Evolutionary conservation across 1,140 invertebrate species (phyloP).

Genomic region (Drosophila melanica): DNA sequence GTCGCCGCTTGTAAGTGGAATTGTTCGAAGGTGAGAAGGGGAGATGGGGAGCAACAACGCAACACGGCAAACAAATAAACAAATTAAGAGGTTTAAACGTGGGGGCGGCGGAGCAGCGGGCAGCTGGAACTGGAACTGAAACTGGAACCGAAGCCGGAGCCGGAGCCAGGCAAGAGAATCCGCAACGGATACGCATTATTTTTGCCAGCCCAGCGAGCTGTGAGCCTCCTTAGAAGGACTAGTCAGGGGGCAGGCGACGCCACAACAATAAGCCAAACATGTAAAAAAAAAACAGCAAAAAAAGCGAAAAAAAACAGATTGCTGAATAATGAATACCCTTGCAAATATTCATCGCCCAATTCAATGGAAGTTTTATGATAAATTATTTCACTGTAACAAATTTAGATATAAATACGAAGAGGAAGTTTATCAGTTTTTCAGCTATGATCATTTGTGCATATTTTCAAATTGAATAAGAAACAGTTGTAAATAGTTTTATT

Average conservation of each 20-base stretch:
- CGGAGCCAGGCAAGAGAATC: constrained; percentile 30
- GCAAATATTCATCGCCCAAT: too few relatives aligned
- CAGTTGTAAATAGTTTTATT: too few relatives aligned
- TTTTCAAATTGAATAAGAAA: too few relatives aligned
- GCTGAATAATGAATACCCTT: too few relatives aligned
- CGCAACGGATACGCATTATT: constrained; percentile 77
- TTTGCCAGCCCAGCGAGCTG: constrained; percentile 63
- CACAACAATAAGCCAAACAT: constrained; percentile 68
- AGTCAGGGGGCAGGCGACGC: constrained; percentile 19
- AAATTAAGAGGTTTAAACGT: constrained; percentile 61
- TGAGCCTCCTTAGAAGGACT: constrained; percentile 1
- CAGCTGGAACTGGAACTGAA: too few relatives aligned
- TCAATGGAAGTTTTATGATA: too few relatives aligned
- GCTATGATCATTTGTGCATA: too few relatives aligned
- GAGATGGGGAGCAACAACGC: constrained; percentile 21
- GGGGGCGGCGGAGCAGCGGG: background rate
- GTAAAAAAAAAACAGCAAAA: background rate
- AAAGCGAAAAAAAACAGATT: background rate
- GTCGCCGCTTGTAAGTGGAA: constrained; percentile 81
- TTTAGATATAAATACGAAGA: too few relatives aligned
- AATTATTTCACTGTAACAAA: too few relatives aligned
- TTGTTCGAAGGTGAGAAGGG: constrained; percentile 75
- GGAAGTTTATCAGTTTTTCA: too few relatives aligned
- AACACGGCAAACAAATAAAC: constrained; percentile 64
- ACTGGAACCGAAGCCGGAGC: too few relatives aligned